phyloP scores from a whole-genome alignment of 2,113 vertebrate genomes.

The Glaucidium brasilianum region DNA sequence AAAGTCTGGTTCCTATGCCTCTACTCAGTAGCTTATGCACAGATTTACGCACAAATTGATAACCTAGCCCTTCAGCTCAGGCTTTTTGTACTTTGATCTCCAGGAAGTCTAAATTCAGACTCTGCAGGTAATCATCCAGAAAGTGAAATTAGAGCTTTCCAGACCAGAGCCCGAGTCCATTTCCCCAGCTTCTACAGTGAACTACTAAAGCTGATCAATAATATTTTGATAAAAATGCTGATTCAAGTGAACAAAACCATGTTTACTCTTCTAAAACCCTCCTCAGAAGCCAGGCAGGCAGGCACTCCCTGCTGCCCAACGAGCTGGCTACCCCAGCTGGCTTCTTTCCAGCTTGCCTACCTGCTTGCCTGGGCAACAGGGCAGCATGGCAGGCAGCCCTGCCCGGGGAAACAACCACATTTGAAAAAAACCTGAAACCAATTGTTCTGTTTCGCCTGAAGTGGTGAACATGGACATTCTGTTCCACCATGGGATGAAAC shows the following conservation, averaged over 20 bases:
- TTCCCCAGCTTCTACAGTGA: fast-evolving
- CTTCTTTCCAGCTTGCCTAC: not conserved
- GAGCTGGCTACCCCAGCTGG: not conserved
- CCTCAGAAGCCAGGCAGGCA: not conserved
- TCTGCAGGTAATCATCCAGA: not conserved
- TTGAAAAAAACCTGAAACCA: not conserved
- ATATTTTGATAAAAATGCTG: not conserved
- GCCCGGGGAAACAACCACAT: not conserved
- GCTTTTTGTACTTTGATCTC: not conserved
- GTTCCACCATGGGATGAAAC: not conserved
- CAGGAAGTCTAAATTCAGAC: not conserved
- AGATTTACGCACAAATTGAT: not conserved
- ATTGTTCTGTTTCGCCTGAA: not conserved
- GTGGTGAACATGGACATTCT: not conserved
- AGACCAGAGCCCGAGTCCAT: not conserved
- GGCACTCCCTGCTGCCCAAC: not conserved
- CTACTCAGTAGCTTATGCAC: not conserved
- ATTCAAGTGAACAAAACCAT: not conserved
- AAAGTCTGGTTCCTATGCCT: not conserved
- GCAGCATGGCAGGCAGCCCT: not conserved
- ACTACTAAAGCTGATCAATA: not conserved
- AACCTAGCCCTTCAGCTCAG: not conserved
- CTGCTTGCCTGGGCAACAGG: fast-evolving
- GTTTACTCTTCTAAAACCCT: not conserved
- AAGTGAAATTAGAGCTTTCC: not conserved